A percentile compares a stretch with the other conserved stretches of the same genome.
Conservation (phyloP, 1,140 invertebrate species). For the Cheumatopsyche charites region DNA sequence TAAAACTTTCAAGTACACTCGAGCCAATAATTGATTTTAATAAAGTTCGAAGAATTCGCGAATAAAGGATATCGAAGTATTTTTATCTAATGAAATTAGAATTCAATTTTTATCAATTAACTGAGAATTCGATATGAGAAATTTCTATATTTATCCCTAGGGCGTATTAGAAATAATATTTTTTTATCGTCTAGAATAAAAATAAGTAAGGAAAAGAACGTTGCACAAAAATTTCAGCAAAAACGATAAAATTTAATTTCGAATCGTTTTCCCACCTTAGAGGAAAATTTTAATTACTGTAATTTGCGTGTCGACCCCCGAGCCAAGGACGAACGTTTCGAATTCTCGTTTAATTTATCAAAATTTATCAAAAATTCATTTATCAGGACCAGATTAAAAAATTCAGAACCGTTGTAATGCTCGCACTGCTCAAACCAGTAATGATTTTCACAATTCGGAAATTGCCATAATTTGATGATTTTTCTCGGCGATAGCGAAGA, state of each 20-base stretch:
- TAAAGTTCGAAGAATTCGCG: too few species aligned
- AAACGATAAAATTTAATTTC: not conserved
- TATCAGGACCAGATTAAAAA: not conserved
- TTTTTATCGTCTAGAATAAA: too few species aligned
- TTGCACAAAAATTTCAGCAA: too few species aligned
- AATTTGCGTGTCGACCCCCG: not conserved
- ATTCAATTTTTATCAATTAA: too few species aligned
- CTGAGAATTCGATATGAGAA: too few species aligned
- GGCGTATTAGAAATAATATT: too few species aligned
- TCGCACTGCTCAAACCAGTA: not conserved
- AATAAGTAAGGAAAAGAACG: too few species aligned
- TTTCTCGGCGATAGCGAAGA: constrained; percentile 1
- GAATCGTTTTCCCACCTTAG: not conserved
- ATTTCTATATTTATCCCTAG: too few species aligned
- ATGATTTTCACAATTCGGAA: not conserved
- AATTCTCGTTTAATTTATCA: constrained; percentile 17
- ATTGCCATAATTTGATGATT: constrained; percentile 20
- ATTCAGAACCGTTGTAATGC: not conserved
- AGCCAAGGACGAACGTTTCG: not conserved
- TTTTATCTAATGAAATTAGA: too few species aligned
- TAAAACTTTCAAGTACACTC: too few species aligned
- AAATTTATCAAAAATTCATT: constrained; percentile 16
- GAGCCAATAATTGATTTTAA: too few species aligned
- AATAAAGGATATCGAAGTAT: too few species aligned
- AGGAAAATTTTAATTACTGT: not conserved